Percentiles rank a stretch among this genome's conserved stretches.
Evolutionary conservation across 1,140 invertebrate genomes (phyloP).

Genomic region (Heliconius eleuchia): DNA sequence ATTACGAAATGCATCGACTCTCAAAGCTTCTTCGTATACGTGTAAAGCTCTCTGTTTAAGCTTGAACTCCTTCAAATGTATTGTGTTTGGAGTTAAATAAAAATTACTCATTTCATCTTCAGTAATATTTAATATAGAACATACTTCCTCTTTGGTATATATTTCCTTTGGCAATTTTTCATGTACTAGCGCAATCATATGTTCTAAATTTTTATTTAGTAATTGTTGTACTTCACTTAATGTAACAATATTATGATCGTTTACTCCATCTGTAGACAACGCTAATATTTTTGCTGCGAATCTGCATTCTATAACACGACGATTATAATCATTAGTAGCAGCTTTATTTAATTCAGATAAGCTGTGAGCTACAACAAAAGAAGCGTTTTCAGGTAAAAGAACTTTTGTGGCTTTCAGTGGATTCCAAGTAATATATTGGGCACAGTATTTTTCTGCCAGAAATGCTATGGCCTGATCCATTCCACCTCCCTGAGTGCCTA

Average conservation of each 20-base stretch:
- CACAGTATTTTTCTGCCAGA: slow-evolving; percentile 91
- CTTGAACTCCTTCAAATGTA: slow-evolving; percentile 87
- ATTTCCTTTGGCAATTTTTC: slow-evolving; percentile 85
- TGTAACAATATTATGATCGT: slow-evolving; percentile 60
- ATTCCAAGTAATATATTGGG: slow-evolving; percentile 96
- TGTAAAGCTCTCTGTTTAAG: slow-evolving; percentile 93
- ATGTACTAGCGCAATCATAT: slow-evolving; percentile 86
- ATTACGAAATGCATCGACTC: slow-evolving; percentile 89
- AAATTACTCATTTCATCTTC: slow-evolving; percentile 84
- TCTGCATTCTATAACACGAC: slow-evolving; percentile 96
- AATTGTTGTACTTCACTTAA: slow-evolving; percentile 88
- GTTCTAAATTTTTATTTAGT: slow-evolving; percentile 83
- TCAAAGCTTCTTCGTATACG: slow-evolving; percentile 92
- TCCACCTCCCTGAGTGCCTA: slow-evolving; percentile 97
- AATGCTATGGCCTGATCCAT: slow-evolving; percentile 99
- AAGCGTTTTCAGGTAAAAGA: slow-evolving; percentile 88
- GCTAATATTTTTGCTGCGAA: slow-evolving; percentile 92
- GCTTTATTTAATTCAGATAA: slow-evolving; percentile 96
- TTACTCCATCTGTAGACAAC: slow-evolving; percentile 77
- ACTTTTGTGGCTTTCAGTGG: slow-evolving; percentile 92
- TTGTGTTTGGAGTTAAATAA: slow-evolving; percentile 87
- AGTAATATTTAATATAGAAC: slow-evolving; percentile 84
- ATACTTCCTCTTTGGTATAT: slow-evolving; percentile 90
- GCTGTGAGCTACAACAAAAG: slow-evolving; percentile 97
- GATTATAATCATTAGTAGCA: slow-evolving; percentile 94